These are phyloP conservation scores for Ceriagrion tenellum DNA, from an alignment of 2,888 invertebrate species.

Conservation along the genomic window DNA sequence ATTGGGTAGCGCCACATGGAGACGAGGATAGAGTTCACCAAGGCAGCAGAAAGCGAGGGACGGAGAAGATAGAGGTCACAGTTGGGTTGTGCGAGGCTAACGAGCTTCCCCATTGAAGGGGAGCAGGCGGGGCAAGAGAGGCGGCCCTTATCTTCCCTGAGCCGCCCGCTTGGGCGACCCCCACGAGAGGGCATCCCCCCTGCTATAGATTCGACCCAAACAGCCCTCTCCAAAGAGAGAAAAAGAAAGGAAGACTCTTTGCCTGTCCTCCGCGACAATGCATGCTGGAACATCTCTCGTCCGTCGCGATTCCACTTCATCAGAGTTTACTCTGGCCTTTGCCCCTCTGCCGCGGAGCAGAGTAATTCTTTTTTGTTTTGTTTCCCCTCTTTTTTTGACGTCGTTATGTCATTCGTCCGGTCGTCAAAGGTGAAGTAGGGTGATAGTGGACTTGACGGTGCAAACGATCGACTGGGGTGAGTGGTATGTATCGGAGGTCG, in stretches of 20 bases:
- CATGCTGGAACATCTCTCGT: not conserved
- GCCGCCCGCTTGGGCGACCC: conserved; percentile 6
- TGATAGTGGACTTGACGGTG: too few species aligned
- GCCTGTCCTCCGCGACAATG: not conserved
- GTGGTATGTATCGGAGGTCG: too few species aligned
- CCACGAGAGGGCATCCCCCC: not conserved
- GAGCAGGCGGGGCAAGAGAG: not conserved
- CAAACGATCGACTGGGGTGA: too few species aligned
- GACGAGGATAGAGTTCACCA: not conserved
- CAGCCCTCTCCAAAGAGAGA: not conserved
- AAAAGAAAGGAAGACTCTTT: too few species aligned
- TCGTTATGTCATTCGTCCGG: not conserved
- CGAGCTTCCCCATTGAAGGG: not conserved
- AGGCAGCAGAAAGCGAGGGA: not conserved
- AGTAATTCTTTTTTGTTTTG: not conserved
- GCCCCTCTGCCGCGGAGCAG: not conserved
- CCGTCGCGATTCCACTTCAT: not conserved
- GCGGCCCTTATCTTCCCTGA: not conserved
- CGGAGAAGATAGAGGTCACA: not conserved
- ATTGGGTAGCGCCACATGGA: not conserved
- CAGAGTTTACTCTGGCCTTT: not conserved
- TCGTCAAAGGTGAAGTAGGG: not conserved
- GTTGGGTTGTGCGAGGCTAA: not conserved
- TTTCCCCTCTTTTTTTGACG: not conserved
- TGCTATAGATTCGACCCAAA: conserved; percentile 8